Base-by-base conservation (phyloP, 2,888 invertebrate genomes). In the Troides helena region DNA sequence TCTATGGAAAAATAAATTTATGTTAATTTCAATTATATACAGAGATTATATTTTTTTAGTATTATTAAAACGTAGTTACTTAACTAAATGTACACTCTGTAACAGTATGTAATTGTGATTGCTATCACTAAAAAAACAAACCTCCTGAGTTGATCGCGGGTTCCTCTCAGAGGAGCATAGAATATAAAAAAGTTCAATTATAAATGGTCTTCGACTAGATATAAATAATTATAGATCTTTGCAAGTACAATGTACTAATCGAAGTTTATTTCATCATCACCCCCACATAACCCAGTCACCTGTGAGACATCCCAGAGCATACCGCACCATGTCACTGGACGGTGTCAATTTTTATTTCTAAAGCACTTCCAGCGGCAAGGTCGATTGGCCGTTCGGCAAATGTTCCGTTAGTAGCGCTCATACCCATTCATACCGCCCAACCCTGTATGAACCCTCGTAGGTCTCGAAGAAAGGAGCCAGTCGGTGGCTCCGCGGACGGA, bases 401-500 rank as follows among this genome's bases (percentile, higher is more conserved):
- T 46, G 59, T 57, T 60, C 65, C 66, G 56, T 61, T 56, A 53
- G 46, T 61, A 62, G 58, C 30, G 36, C 46, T 65, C 68, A 65
- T 57, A n/a, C 61, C 69, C 69, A 56, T 30, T 65, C 67, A 69
- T 65, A 64, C 60, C 67, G 72, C 74, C 75, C 75, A 46, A 68
- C 62, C 77, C 75, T 76, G 71, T 71, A 69, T 70, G 66, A 72
- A 62, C 77, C 81, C 77, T 74, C 75, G 72, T 86, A 92, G 92
- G 82, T 87, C 43, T 89, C 87, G 73, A 91, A 92, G 83, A 91
- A 89, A 74, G 72, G 75, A 56, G 80, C 82, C 56, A 83, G 85
- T 65, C 82, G 89, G 62, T 92, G 92, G 92, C 82, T 92, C 67
- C 83, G 92, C 17, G 81, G 90, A 0, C 84, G 92, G 0, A 81